Evolutionary conservation across 2,888 invertebrate genomes (phyloP).

Genomic region (Portevinia maculata): DNA sequence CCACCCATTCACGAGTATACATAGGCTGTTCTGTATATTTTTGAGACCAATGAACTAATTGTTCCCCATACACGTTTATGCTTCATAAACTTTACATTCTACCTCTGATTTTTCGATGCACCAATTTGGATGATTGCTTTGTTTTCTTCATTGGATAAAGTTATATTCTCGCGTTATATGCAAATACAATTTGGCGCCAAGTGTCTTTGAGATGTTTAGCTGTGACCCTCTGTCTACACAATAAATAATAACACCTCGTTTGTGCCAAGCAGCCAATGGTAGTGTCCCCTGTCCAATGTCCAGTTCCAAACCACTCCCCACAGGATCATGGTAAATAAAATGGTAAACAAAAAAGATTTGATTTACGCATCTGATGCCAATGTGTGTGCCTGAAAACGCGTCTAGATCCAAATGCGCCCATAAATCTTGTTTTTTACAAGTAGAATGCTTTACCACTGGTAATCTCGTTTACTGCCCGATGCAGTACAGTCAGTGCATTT

Average conservation of each 20-base stretch:
- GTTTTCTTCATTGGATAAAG: not conserved
- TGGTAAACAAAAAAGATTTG: slow-evolving; percentile 31
- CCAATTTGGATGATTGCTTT: no score
- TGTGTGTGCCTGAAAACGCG: slow-evolving; percentile 37
- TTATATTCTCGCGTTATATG: not conserved
- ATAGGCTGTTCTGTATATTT: no score
- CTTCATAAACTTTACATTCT: no score
- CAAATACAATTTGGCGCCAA: not conserved
- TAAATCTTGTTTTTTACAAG: slow-evolving; percentile 49
- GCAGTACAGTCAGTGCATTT: slow-evolving; percentile 45
- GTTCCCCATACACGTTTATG: no score
- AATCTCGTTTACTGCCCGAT: slow-evolving; percentile 11
- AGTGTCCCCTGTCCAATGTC: slow-evolving; percentile 10
- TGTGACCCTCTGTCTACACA: not conserved
- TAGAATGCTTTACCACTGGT: slow-evolving; percentile 24
- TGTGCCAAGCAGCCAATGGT: not conserved
- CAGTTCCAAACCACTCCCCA: slow-evolving; percentile 5
- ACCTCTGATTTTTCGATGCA: no score
- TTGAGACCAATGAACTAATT: no score
- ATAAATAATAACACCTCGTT: slow-evolving; percentile 28
- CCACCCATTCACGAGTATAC: no score
- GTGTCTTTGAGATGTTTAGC: not conserved
- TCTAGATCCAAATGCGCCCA: slow-evolving; percentile 14
- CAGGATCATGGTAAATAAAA: slow-evolving; percentile 6
- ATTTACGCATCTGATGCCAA: slow-evolving; percentile 52